These are phyloP conservation scores for Oryzias melastigma DNA, from an alignment of 2,113 vertebrate species.

Conservation along the genomic window DNA sequence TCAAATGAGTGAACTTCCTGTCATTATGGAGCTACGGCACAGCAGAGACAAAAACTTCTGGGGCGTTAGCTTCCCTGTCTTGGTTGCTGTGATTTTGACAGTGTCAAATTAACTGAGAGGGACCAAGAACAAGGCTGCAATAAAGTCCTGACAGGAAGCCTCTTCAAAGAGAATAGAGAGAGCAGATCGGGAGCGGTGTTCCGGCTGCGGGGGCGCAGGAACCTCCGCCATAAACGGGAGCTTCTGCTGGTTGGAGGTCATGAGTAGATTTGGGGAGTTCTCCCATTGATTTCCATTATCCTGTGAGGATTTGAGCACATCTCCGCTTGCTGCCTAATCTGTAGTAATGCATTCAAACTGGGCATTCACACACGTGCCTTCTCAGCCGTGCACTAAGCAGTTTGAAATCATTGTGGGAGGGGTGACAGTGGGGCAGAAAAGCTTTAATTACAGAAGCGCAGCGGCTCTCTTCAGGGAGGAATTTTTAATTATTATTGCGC, in stretches of 20 bases:
- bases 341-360: constrained; percentile 35
- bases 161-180: background rate
- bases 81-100: too few relatives aligned
- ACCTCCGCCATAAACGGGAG: constrained; percentile 12
- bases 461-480: constrained; percentile 62
- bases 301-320: constrained; percentile 25
- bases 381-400: constrained; percentile 46
- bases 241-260: constrained; percentile 13
- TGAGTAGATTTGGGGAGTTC: constrained; percentile 23
- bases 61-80: too few relatives aligned
- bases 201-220: background rate
- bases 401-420: constrained; percentile 69
- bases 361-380: constrained; percentile 12
- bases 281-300: constrained; percentile 34
- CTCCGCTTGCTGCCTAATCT: constrained; percentile 37
- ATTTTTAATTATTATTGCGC: constrained; percentile 71
- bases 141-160: too few relatives aligned
- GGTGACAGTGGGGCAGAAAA: constrained; percentile 63
- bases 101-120: too few relatives aligned
- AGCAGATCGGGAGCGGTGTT: background rate
- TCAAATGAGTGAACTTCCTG: too few relatives aligned
- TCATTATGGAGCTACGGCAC: too few relatives aligned
- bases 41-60: too few relatives aligned
- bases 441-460: constrained; percentile 69
- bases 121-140: too few relatives aligned